Evolutionary conservation across 1,140 invertebrate species (phyloP), one percentile per base, ranked within the genome.

Genomic region (Cotesia vestalis): DNA sequence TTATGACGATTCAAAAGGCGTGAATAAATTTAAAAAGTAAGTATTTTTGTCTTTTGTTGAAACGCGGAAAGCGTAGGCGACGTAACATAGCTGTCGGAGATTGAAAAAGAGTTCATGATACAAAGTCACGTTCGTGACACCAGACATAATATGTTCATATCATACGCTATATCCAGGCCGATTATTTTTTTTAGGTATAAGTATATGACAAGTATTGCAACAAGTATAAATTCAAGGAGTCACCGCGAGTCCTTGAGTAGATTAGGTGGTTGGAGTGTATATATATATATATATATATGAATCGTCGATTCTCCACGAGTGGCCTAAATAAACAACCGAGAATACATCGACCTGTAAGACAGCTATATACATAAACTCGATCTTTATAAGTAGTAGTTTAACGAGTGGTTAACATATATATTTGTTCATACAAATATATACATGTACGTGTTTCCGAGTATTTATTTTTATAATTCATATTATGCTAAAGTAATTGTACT

Each of bases 271-370:
- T 40, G 11, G 40, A 46, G 40, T 46, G 11, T 46, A 46, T 46
- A 46, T 46, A 40, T 40, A 46, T 46, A 46, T 46, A 46, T 46
- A 40, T 40, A 46, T 46, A 46, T 46, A 46, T 46, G 6, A 69
- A 69, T 63, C n/a, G 80, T 74, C 83, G 80, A 82, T 84, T 84
- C 84, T 83, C 83, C 85, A 84, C 84, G 79, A 78, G 77, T 85
- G 85, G 83, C 86, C 86, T 86, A 86, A 86, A 87, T 86, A 86
- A 86, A 87, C 84, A 86, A 86, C 84, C 84, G 82, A 86, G 85
- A 87, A 87, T 87, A 86, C 84, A 86, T 84, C 82, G 85, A 85
- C 84, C 83, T 78, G 77, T 76, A 76, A 80, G 71, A 68, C 40
- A 17, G 40, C 36, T 61, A 64, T 63, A 20, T 53, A 55, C 62